Evolutionary conservation across 2,888 invertebrate species (phyloP).

Genomic region (Patella pellucida): DNA sequence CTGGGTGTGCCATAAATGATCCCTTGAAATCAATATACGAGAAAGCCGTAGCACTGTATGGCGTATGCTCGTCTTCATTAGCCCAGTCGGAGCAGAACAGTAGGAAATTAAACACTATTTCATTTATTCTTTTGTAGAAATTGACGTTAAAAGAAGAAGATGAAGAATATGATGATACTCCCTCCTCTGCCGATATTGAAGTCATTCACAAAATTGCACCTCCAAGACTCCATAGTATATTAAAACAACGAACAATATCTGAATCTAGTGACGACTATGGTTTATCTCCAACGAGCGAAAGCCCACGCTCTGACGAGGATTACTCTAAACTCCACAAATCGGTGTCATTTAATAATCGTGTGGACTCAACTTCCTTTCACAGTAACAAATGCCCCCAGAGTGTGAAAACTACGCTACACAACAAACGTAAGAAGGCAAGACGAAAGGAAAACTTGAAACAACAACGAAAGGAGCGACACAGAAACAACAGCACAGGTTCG

Average conservation of each 20-base stretch:
- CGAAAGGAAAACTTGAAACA: constrained; percentile 59
- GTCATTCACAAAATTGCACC: constrained; percentile 54
- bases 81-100: no score
- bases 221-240: constrained; percentile 61
- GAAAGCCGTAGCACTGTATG: no score
- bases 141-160: constrained; percentile 37
- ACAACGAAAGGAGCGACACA: constrained; percentile 34
- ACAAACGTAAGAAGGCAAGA: constrained; percentile 58
- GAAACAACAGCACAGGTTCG: constrained; percentile 52
- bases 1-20: no score
- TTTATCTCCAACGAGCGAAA: constrained; percentile 23
- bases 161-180: constrained; percentile 41
- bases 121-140: constrained; percentile 9
- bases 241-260: constrained; percentile 72
- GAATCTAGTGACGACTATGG: constrained; percentile 73
- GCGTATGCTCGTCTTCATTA: no score
- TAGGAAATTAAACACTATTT: neutral
- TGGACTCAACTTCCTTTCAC: constrained; percentile 65
- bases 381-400: constrained; percentile 59
- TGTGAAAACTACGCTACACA: constrained; percentile 66
- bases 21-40: no score
- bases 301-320: constrained; percentile 32
- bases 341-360: constrained; percentile 66
- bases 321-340: constrained; percentile 48
- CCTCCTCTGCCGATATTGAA: constrained; percentile 58